A percentile compares a stretch with the other conserved stretches of the same genome.
Evolutionary conservation across 1,140 invertebrate genomes (phyloP).

Genomic region (Ceratina calcarata): DNA sequence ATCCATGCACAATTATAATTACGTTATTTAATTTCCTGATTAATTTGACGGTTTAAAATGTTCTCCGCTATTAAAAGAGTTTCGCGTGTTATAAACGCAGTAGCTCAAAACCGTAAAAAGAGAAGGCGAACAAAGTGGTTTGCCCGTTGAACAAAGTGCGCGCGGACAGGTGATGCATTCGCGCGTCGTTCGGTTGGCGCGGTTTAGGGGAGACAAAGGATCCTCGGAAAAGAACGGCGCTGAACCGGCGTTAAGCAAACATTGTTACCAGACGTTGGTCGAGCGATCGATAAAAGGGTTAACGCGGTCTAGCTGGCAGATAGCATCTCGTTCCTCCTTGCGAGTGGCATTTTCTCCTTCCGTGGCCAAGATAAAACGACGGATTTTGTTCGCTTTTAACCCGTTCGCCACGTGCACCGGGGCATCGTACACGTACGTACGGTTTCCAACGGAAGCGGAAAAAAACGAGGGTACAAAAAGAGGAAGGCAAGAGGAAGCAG

Average conservation of each 20-base stretch:
- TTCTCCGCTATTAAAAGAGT: no score
- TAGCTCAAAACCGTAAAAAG: neutral
- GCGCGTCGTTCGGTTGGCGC: neutral
- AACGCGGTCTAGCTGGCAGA: constrained; percentile 24
- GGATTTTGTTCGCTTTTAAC: constrained; percentile 24
- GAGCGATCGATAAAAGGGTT: constrained; percentile 45
- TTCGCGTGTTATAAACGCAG: no score
- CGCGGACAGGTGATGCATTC: neutral
- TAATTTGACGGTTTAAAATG: no score
- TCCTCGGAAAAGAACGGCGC: neutral
- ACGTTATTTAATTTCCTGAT: no score
- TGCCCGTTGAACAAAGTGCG: no score
- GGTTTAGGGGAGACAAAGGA: neutral
- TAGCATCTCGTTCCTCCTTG: constrained; percentile 19
- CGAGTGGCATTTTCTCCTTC: neutral
- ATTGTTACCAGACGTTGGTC: constrained; percentile 5
- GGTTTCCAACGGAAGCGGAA: neutral
- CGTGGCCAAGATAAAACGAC: neutral
- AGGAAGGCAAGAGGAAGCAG: neutral
- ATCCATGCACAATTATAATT: no score
- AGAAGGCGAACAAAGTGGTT: neutral
- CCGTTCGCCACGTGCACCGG: neutral
- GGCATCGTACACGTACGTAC: no score
- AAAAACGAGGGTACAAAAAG: neutral
- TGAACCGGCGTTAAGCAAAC: constrained; percentile 44